These are phyloP conservation scores for Scomberomorus guttatus DNA, from an alignment of 2,797 vertebrate species.

Conservation along the genomic window DNA sequence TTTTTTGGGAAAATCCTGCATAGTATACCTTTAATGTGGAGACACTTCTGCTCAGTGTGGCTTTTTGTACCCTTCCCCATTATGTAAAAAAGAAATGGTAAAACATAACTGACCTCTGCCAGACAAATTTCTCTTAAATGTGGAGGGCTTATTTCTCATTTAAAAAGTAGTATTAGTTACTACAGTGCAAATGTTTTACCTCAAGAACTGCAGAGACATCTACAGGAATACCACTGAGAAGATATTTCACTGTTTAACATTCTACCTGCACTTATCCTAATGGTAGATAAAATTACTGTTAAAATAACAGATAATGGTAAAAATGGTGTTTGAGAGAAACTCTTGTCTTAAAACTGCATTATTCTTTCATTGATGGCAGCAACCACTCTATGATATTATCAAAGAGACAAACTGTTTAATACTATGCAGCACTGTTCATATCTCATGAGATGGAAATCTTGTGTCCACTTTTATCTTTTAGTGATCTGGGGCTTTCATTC, in stretches of 20 bases:
- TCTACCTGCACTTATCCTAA: neutral
- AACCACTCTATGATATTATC: neutral
- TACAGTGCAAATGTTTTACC: constrained; percentile 19
- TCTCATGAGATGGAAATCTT: neutral
- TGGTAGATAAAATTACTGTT: neutral
- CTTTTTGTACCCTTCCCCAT: neutral
- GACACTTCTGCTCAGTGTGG: neutral
- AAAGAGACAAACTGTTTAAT: neutral
- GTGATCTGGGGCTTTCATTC: neutral
- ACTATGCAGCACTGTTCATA: neutral
- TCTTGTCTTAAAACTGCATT: neutral
- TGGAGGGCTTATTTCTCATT: neutral
- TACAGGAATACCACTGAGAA: neutral
- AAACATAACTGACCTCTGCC: neutral
- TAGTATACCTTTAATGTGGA: neutral
- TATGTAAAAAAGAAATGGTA: constrained; percentile 7
- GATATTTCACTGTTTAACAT: neutral
- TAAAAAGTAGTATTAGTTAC: neutral
- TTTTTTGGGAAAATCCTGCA: too few relatives aligned
- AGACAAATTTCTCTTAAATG: neutral
- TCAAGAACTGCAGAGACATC: neutral
- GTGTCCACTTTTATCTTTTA: neutral
- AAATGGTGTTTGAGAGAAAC: neutral
- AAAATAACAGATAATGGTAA: neutral
- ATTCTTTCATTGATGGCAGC: neutral